phyloP scores from a whole-genome alignment of 2,113 vertebrate species.

The Daboia siamensis region DNA sequence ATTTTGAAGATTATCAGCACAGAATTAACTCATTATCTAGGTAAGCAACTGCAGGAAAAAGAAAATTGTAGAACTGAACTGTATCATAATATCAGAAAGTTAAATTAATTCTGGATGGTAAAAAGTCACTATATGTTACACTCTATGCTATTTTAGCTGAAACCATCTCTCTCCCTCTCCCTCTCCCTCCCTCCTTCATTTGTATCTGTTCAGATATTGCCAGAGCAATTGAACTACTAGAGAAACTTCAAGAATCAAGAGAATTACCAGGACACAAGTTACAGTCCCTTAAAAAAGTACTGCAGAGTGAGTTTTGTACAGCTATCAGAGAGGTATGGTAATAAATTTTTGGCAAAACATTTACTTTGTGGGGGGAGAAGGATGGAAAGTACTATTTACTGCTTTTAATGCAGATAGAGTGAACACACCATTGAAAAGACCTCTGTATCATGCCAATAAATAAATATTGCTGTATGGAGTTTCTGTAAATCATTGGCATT shows the following conservation, averaged over 20 bases:
- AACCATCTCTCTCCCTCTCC: not conserved
- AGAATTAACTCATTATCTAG: not conserved
- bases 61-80: not conserved
- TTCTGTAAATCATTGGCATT: not conserved
- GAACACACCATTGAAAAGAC: not conserved
- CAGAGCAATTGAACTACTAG: constrained; percentile 93
- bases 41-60: not conserved
- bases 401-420: constrained; percentile 19
- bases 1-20: not conserved
- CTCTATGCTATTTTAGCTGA: not conserved
- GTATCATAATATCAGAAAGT: not conserved
- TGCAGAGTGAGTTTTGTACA: constrained; percentile 99
- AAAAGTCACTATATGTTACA: constrained; percentile 29
- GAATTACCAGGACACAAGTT: constrained; percentile 95
- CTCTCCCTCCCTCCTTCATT: not conserved
- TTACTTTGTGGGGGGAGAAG: not conserved
- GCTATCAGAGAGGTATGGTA: constrained; percentile 95
- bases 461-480: not conserved
- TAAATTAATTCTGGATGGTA: constrained; percentile 2
- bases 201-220: constrained; percentile 83
- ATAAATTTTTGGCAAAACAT: constrained; percentile 37
- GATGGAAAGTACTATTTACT: not conserved
- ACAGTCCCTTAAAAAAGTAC: constrained; percentile 95
- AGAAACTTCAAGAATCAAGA: constrained; percentile 95
- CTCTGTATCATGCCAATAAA: not conserved